phyloP scores from a whole-genome alignment of 2,797 vertebrate species.

The Chelonia mydas region DNA sequence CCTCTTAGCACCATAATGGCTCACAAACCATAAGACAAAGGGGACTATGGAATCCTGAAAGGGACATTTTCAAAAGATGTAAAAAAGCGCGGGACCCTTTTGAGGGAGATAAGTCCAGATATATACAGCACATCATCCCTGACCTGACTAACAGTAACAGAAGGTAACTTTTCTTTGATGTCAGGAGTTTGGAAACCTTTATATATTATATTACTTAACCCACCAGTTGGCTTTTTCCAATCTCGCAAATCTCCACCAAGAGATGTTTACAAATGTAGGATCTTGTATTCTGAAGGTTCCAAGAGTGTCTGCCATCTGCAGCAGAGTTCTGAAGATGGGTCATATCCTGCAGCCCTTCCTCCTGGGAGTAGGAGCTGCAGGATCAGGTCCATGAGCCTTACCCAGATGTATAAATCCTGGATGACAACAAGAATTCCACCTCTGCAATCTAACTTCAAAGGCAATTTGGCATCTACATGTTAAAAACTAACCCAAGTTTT shows the following conservation, averaged over 20 bases:
- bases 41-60: background rate
- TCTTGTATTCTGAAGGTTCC: background rate
- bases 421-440: background rate
- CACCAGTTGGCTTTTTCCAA: background rate
- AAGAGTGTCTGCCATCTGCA: background rate
- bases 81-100: background rate
- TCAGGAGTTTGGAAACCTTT: background rate
- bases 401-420: background rate
- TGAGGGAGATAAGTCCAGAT: background rate
- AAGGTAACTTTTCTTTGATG: background rate
- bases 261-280: background rate
- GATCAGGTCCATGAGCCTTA: background rate
- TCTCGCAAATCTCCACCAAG: background rate
- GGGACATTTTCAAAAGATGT: background rate
- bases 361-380: background rate
- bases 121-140: background rate
- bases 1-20: background rate
- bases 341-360: background rate
- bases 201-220: background rate
- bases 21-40: background rate
- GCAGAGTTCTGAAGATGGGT: background rate
- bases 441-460: conserved; percentile 29
- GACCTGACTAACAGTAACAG: background rate
- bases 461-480: conserved; percentile 34
- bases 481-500: conserved; percentile 44